Evolutionary conservation across 2,888 invertebrate genomes (phyloP).

Genomic region (Lepetodrilus schrolli): DNA sequence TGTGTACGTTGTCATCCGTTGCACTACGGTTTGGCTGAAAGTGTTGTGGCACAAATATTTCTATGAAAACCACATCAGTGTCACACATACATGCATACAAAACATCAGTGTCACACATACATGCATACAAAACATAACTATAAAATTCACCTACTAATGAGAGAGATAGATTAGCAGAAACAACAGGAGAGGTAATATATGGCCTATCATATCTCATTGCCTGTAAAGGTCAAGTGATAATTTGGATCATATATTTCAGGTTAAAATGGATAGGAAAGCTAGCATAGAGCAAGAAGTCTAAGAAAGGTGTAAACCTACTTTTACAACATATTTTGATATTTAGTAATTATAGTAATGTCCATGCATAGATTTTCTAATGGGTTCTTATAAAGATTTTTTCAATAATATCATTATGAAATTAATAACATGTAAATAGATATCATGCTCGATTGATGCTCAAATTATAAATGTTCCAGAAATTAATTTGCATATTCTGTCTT

Average conservation of each 20-base stretch:
- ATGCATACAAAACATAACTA: neutral
- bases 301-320: neutral
- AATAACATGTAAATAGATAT: constrained; percentile 7
- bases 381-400: no score
- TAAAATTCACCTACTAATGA: neutral
- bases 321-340: no score
- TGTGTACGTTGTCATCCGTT: neutral
- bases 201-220: no score
- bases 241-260: no score
- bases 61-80: no score
- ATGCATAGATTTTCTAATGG: neutral
- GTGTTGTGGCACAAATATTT: no score
- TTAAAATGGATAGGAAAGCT: no score
- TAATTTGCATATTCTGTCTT: no score
- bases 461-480: no score
- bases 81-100: no score
- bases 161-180: neutral
- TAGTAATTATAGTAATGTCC: neutral
- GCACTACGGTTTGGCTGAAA: neutral
- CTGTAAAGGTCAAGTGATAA: no score
- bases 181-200: neutral
- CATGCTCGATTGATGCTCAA: neutral
- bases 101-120: neutral
- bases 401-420: constrained; percentile 17
- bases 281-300: neutral